Percentiles rank a stretch among this genome's conserved stretches.
Evolutionary conservation across 2,113 vertebrate genomes (phyloP).

Genomic region (Alligator sinensis): DNA sequence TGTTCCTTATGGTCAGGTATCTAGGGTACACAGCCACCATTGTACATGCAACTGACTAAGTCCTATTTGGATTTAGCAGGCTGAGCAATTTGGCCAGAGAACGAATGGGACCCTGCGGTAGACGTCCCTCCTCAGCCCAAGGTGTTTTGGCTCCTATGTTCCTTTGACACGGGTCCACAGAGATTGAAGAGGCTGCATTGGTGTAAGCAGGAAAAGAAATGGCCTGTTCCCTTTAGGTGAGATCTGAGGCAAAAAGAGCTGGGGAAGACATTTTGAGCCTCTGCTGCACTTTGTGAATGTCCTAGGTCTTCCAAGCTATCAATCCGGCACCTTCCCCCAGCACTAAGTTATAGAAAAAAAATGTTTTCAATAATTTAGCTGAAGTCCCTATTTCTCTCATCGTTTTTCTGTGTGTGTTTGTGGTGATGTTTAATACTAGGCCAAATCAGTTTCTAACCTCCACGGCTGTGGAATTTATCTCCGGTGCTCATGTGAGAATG

Average conservation of each 20-base stretch:
- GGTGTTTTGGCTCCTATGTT: background rate
- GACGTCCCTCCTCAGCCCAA: no score
- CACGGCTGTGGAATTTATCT: slow-evolving; percentile 19
- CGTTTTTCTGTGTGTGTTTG: slow-evolving; percentile 21
- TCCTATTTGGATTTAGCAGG: background rate
- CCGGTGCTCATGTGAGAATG: slow-evolving; percentile 18
- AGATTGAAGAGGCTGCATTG: background rate
- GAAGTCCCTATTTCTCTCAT: background rate
- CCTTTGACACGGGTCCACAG: background rate
- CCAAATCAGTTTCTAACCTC: slow-evolving; percentile 1
- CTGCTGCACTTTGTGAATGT: background rate
- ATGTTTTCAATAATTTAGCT: background rate
- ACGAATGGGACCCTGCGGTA: background rate
- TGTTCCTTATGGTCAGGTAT: background rate
- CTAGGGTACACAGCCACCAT: background rate
- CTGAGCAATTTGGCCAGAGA: background rate
- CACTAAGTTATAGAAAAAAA: background rate
- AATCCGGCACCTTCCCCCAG: background rate
- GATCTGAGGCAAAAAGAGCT: background rate
- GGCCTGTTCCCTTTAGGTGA: background rate
- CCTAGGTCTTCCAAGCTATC: background rate
- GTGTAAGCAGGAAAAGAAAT: background rate
- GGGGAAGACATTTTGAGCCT: background rate
- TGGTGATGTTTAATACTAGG: background rate
- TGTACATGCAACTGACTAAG: background rate